Evolutionary conservation across 2,113 vertebrate species (phyloP).

Genomic region (Macrotis lagotis): DNA sequence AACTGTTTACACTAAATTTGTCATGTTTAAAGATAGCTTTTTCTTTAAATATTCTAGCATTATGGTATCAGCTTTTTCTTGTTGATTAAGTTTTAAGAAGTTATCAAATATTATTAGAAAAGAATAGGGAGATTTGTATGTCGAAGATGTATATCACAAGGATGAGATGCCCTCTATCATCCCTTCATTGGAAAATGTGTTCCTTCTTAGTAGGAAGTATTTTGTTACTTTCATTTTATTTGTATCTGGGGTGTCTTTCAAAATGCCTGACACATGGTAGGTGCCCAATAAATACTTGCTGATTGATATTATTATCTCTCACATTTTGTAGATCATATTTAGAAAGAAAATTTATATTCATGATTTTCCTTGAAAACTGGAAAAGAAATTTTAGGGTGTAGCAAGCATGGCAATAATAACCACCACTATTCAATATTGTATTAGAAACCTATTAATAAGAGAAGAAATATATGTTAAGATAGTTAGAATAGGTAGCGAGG

Average conservation of each 20-base stretch:
- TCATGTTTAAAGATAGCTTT: background rate
- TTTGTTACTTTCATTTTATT: background rate
- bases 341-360: background rate
- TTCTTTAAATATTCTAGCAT: background rate
- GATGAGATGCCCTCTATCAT: background rate
- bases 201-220: background rate
- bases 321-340: background rate
- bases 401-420: background rate
- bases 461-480: background rate
- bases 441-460: background rate
- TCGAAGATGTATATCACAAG: background rate
- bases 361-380: background rate
- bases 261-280: background rate
- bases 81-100: background rate
- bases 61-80: background rate
- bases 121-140: background rate
- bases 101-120: background rate
- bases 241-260: background rate
- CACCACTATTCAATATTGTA: background rate
- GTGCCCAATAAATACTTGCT: background rate
- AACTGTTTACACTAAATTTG: background rate
- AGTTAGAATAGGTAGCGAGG: background rate
- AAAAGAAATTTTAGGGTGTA: background rate
- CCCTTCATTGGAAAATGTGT: background rate
- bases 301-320: background rate